These are phyloP conservation scores for Cylloceria caligata DNA, from an alignment of 2,888 invertebrate genomes.

Conservation along the genomic window DNA sequence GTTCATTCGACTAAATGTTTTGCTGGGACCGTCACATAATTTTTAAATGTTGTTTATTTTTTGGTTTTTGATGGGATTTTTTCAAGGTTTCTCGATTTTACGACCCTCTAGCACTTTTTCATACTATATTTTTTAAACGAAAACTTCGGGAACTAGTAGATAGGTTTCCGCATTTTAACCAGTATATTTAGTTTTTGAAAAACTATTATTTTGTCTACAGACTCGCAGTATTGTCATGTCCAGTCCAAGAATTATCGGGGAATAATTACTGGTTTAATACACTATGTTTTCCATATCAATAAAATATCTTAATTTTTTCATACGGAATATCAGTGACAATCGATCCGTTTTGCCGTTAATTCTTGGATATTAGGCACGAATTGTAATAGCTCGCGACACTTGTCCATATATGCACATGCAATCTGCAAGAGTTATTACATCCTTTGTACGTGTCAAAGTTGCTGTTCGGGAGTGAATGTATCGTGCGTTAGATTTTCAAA, in stretches of 20 bases:
- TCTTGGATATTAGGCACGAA: conserved; percentile 18
- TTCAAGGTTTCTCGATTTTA: conserved; percentile 25
- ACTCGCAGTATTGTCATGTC: conserved; percentile 22
- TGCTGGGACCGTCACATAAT: conserved; percentile 50
- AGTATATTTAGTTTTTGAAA: neutral
- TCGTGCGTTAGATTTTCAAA: conserved; percentile 43
- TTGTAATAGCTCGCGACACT: neutral
- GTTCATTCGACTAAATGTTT: conserved; percentile 5
- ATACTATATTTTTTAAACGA: conserved; percentile 4
- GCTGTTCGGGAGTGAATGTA: conserved; percentile 27
- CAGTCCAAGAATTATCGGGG: conserved; percentile 16
- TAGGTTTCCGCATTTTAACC: conserved; percentile 26
- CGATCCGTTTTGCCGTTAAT: conserved; percentile 19
- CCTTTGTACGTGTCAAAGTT: conserved; percentile 19
- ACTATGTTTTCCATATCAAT: neutral
- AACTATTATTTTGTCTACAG: conserved; percentile 1
- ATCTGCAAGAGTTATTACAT: conserved; percentile 13
- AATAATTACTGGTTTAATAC: too few species aligned
- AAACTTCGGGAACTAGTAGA: conserved; percentile 29
- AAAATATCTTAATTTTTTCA: neutral
- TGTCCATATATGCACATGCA: conserved; percentile 30
- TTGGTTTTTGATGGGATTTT: conserved; percentile 33
- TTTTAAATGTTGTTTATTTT: conserved; percentile 26
- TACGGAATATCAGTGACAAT: conserved; percentile 12
- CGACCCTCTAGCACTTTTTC: conserved; percentile 5